phyloP scores from a whole-genome alignment of 1,140 invertebrate genomes.

The Dryas iulia region DNA sequence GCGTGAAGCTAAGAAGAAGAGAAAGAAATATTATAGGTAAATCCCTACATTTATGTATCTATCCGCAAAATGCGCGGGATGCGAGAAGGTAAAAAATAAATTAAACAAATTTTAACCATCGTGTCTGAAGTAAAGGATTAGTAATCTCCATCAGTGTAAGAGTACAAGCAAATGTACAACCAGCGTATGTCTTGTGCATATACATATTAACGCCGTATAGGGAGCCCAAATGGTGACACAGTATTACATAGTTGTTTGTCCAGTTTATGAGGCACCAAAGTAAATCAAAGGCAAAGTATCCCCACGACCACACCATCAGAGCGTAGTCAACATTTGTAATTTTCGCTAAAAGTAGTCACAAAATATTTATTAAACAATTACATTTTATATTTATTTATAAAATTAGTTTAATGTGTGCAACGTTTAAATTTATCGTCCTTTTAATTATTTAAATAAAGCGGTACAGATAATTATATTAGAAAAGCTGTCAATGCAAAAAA shows the following conservation, averaged over 20 bases:
- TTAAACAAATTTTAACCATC: conserved; percentile 66
- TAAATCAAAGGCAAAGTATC: conserved; percentile 82
- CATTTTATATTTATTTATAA: too few species aligned
- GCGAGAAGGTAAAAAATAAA: neutral
- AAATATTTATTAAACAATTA: neutral
- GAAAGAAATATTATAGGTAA: too few species aligned
- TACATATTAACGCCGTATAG: conserved; percentile 73
- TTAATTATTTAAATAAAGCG: too few species aligned
- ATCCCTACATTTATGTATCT: too few species aligned
- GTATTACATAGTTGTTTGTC: conserved; percentile 77
- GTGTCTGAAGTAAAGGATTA: conserved; percentile 81
- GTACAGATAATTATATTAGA: too few species aligned
- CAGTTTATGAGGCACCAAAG: conserved; percentile 80
- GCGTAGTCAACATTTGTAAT: conserved; percentile 47
- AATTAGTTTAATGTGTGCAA: too few species aligned
- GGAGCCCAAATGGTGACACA: conserved; percentile 79
- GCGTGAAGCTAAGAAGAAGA: too few species aligned
- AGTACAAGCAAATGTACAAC: conserved; percentile 78
- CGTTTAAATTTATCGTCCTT: too few species aligned
- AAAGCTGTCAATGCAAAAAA: too few species aligned
- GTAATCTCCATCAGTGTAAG: conserved; percentile 81
- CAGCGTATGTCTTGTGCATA: conserved; percentile 71
- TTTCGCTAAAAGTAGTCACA: conserved; percentile 45
- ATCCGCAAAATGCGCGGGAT: too few species aligned
- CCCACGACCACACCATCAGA: conserved; percentile 74